These are phyloP conservation scores for Zelleria hepariella DNA, from an alignment of 2,888 invertebrate genomes.

Conservation along the genomic window DNA sequence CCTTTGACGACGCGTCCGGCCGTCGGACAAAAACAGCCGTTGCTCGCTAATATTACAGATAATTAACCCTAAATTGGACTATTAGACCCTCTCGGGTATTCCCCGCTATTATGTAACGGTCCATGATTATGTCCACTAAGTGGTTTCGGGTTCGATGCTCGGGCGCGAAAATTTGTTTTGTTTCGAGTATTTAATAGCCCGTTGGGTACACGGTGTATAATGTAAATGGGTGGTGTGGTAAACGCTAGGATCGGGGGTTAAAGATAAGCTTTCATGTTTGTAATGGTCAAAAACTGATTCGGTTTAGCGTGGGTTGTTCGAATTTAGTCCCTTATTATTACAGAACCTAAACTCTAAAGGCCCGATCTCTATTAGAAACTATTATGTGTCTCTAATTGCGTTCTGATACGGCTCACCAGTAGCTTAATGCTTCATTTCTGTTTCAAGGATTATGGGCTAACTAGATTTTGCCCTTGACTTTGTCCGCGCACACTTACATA, in stretches of 20 bases:
- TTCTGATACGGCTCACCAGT: no score
- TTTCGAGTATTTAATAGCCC: background rate
- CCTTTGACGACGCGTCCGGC: background rate
- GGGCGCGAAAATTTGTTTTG: background rate
- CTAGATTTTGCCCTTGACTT: no score
- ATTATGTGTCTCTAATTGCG: no score
- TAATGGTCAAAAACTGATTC: no score
- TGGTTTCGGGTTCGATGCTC: background rate
- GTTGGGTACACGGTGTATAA: background rate
- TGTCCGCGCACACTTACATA: no score
- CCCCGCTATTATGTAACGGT: background rate
- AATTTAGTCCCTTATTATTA: no score
- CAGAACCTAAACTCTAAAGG: no score
- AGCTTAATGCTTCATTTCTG: no score
- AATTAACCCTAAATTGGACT: background rate
- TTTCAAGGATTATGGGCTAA: no score
- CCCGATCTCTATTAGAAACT: no score
- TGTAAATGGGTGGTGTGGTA: background rate
- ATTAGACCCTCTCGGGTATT: background rate
- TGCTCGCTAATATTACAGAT: background rate
- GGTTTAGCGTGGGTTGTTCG: no score
- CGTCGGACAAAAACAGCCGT: background rate
- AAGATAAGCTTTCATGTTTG: no score
- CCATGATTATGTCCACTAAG: conserved; percentile 1
- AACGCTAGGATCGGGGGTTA: background rate